Base-by-base conservation (phyloP, 2,797 vertebrate genomes). In the Cryptoblepharus egeriae region DNA sequence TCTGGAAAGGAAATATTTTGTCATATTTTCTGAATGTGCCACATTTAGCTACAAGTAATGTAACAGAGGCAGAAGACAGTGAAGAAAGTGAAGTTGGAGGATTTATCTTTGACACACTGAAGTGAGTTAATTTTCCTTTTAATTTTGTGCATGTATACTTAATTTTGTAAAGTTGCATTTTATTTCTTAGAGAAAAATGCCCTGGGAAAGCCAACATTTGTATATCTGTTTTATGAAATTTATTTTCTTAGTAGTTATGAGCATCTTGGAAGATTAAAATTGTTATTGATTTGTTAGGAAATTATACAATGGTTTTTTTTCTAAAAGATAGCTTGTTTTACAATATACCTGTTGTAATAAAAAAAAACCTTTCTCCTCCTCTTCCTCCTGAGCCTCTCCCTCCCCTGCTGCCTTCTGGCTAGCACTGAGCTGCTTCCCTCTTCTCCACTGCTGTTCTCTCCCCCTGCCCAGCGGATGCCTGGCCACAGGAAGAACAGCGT, bases 51-150 rank as follows among this genome's bases (percentile, higher is more conserved):
- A 88, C 93, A 85, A 97, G 97, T 93, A 93, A 95, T 2, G 87
- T 81, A 75, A 57, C 88, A 67, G 89, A 93, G 69, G 91, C 93
- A 68, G 96, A 97, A 61, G 96, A 96, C 1, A 95, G 96, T 1
- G 95, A 95, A 1, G 90, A 77, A 76, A 96, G 95, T 83, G 98
- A 99, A 87, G 94, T 99, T 58, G 97, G 99, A 92, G 99, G 99
- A 75, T 99, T 99, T 93, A 90, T 97, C 79, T 99, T 99, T 95
- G 95, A 94, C 67, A 97, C 95, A 80, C 94, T 99, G 87, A 98
- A 96, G 99, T 99, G 93, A 97, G 97, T 95, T 3, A 82, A 86
- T 84, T 80, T 39, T 16, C 80, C 80, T 80, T 80, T 15, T 10
- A 84, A 4, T 65, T 55, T 30, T 57, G 35, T 2, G 6, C 79